A percentile compares a stretch with the other conserved stretches of the same genome.
These are phyloP conservation scores for Aspidiotus destructor DNA, from an alignment of 2,888 invertebrate species.

Conservation along the genomic window DNA sequence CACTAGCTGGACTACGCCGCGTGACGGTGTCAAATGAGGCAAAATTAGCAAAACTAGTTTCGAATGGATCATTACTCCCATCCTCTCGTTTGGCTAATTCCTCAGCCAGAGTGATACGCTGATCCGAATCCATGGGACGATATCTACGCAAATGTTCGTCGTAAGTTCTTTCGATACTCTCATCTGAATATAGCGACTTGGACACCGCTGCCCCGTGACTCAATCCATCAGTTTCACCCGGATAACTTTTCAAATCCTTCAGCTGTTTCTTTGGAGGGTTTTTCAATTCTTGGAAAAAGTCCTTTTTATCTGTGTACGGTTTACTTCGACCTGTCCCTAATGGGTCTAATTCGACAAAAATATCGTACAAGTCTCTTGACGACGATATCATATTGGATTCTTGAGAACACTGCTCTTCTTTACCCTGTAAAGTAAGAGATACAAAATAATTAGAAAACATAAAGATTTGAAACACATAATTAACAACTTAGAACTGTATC, in stretches of 20 bases:
- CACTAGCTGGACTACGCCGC: conserved; percentile 35
- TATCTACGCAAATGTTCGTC: conserved; percentile 26
- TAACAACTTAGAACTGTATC: too few species aligned
- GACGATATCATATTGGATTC: neutral
- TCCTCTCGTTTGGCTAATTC: conserved; percentile 1
- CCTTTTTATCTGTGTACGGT: conserved; percentile 90
- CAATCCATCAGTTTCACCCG: conserved; percentile 18
- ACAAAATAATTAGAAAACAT: neutral
- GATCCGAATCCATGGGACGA: conserved; percentile 20
- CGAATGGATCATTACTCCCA: conserved; percentile 49
- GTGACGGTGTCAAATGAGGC: conserved; percentile 39
- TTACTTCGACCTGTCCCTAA: conserved; percentile 82
- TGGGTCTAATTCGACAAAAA: conserved; percentile 88
- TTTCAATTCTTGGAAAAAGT: conserved; percentile 91
- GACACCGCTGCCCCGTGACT: neutral
- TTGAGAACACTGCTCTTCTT: conserved; percentile 13
- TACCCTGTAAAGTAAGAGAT: conserved; percentile 12
- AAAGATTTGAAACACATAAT: too few species aligned
- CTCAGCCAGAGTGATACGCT: conserved; percentile 6
- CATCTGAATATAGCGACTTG: conserved; percentile 21
- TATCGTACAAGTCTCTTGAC: conserved; percentile 48
- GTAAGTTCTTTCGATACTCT: conserved; percentile 19
- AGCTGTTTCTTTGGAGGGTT: conserved; percentile 87
- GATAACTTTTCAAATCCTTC: conserved; percentile 62
- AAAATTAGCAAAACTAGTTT: conserved; percentile 45